Conservation (phyloP, 30 jellyfish, hydroid and myxozoan genomes). For the Mastigias papua region DNA sequence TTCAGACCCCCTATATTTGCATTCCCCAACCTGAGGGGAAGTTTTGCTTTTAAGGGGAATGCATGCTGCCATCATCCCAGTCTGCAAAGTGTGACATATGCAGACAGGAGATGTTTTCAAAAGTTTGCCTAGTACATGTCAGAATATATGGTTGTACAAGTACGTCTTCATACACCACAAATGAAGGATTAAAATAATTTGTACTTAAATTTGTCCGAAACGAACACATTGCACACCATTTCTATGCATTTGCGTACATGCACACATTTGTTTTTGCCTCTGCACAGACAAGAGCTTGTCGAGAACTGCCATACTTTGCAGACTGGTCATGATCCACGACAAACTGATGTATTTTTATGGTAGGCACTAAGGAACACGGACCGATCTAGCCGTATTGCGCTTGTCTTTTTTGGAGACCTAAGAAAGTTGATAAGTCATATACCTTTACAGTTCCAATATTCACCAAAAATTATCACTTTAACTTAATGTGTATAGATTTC, state of each 20-base stretch:
- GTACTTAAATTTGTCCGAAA: background rate
- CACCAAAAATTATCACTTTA: no score
- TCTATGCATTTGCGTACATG: conserved; percentile 2
- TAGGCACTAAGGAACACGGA: background rate
- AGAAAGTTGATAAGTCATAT: no score
- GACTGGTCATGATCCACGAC: background rate
- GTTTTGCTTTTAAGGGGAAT: no score
- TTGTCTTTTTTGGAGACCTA: background rate
- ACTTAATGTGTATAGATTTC: no score
- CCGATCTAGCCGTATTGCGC: background rate
- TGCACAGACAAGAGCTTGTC: conserved; percentile 4
- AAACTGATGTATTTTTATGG: background rate
- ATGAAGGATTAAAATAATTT: background rate
- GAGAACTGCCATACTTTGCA: conserved; percentile 3
- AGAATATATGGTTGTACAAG: background rate
- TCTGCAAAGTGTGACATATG: conserved; percentile 7
- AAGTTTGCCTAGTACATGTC: background rate
- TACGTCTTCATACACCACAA: no score
- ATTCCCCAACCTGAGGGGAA: no score
- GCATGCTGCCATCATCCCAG: no score
- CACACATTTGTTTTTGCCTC: background rate
- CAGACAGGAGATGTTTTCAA: background rate
- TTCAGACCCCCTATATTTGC: no score
- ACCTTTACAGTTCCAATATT: no score
- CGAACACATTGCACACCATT: conserved; percentile 3